Conservation (phyloP, 2,797 vertebrate species). For the Chloroceryle amazona region DNA sequence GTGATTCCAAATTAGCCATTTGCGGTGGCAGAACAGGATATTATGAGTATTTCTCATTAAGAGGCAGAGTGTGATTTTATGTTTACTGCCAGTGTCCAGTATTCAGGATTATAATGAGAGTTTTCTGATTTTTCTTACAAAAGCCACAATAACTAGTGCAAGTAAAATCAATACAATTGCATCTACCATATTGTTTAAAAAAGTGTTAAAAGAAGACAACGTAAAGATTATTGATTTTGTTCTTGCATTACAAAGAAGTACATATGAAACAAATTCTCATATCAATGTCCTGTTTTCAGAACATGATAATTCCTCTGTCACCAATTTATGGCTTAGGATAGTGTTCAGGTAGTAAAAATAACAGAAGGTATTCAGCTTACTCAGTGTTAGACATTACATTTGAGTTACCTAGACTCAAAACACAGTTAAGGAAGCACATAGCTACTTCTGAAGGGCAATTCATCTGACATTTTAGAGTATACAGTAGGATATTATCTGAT, state of each 20-base stretch:
- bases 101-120: neutral
- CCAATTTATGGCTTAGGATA: neutral
- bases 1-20: neutral
- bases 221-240: neutral
- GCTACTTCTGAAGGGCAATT: neutral
- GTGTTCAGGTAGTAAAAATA: neutral
- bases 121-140: neutral
- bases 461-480: neutral
- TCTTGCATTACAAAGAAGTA: neutral
- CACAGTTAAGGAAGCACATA: neutral
- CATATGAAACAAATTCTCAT: neutral
- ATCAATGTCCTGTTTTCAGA: neutral
- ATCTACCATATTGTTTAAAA: neutral
- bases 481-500: neutral
- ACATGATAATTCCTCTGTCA: neutral
- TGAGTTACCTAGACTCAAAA: neutral
- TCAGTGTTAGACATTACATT: neutral
- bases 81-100: neutral
- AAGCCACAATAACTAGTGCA: neutral
- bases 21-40: neutral
- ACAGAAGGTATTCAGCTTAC: neutral
- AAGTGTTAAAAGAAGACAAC: neutral
- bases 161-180: neutral
- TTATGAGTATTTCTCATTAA: neutral
- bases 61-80: neutral